Evolutionary conservation across 2,113 vertebrate genomes (phyloP).

Genomic region (Martes martes): DNA sequence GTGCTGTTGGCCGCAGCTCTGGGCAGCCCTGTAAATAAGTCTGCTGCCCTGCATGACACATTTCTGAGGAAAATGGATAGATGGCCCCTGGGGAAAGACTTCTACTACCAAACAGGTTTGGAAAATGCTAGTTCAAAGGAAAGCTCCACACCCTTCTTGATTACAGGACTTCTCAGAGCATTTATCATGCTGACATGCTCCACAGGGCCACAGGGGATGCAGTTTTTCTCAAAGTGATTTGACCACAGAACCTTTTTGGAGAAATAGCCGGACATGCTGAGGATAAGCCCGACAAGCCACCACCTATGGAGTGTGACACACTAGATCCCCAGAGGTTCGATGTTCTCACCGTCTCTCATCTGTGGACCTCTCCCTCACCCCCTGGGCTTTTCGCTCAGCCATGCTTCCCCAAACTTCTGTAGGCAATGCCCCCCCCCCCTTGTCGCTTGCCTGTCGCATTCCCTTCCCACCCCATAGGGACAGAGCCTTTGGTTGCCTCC

Average conservation of each 20-base stretch:
- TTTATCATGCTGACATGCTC: neutral
- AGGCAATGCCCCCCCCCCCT: accelerated
- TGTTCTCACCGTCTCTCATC: accelerated
- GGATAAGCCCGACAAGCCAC: accelerated
- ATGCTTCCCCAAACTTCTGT: neutral
- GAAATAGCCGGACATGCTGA: accelerated
- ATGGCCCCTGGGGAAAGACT: neutral
- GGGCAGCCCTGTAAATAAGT: too few species aligned
- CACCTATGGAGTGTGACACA: accelerated
- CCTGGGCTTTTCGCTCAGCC: neutral
- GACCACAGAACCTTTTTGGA: neutral
- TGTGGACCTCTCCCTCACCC: accelerated
- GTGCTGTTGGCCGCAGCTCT: accelerated
- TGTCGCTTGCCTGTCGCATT: accelerated
- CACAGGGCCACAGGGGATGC: accelerated
- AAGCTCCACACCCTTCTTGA: neutral
- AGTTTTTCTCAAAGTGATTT: neutral
- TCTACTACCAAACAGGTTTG: too few species aligned
- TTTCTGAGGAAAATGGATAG: accelerated
- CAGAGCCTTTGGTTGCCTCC: neutral
- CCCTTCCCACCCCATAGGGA: too few species aligned
- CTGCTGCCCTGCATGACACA: accelerated
- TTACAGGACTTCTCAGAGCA: neutral
- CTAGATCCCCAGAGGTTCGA: accelerated
- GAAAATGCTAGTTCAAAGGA: neutral